Base-by-base conservation (phyloP, 2,113 vertebrate genomes). In the Peromyscus californicus region DNA sequence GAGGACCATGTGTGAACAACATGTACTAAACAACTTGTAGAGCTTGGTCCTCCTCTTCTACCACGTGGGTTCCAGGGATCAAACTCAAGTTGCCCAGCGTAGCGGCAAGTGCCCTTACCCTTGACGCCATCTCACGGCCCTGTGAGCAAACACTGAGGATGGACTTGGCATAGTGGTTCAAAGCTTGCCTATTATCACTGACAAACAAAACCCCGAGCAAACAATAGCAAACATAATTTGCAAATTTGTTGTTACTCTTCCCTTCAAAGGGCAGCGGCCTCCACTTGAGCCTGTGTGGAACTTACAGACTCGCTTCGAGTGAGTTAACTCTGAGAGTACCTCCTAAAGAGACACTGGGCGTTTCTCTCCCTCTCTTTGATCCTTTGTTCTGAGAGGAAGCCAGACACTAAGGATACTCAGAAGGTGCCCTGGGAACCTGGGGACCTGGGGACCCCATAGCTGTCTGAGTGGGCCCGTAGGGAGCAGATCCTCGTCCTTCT, bases 291-390 rank as follows among this genome's bases (percentile, higher is more conserved):
- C 16, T 70, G 59, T 1, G 69, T n/a, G 33, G 67, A 19, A 70
- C 33, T 75, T 24, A 75, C 72, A 75, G 72, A 24, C 39, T 22
- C 17, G 33, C 36, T 8, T 75, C 72, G 24, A n/a, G 9, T 67
- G 42, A 19, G 78, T 69, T 45, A 91, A 69, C 89, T 85, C 88
- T 87, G 51, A 96, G 36, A 57, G 36, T 80, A 93, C 57, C 26
- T 93, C 74, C 72, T 95, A 92, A 78, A 95, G 82, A 92, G 61
- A 5, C 42, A 70, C 39, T 85, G 76, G 72, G 57, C 72, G 95
- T 93, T 67, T 72, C 89, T 22, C 95, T 91, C 59, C 31, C 72
- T 39, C 26, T 42, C 11, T n/a, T n/a, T n/a, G n/a, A 42, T 75
- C 72, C 39, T 42, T 26, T 75, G 72, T 42, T 75, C 8, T 4